Evolutionary conservation across 2,797 vertebrate genomes (phyloP).

Genomic region (Malurus splendens): DNA sequence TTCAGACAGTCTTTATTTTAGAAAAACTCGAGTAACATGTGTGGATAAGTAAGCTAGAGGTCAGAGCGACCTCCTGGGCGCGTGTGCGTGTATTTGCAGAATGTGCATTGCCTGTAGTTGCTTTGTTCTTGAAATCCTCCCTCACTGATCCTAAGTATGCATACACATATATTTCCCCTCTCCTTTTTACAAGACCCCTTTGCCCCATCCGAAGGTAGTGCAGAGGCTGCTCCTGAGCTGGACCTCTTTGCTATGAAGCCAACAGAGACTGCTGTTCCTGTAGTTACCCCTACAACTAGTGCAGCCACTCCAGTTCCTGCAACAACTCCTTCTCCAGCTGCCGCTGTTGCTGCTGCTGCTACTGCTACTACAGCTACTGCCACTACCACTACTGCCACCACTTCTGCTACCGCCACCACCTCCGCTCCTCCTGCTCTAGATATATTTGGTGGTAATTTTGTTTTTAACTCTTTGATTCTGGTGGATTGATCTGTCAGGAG

Average conservation of each 20-base stretch:
- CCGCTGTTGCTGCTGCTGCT: slow-evolving; percentile 74
- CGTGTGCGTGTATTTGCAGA: slow-evolving; percentile 12
- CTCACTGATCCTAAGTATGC: slow-evolving; percentile 63
- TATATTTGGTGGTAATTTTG: slow-evolving; percentile 97
- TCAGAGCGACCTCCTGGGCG: neutral
- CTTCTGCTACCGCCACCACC: slow-evolving; percentile 67
- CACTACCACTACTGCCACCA: slow-evolving; percentile 73
- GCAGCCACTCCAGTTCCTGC: slow-evolving; percentile 76
- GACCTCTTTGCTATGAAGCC: slow-evolving; percentile 99
- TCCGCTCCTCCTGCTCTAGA: slow-evolving; percentile 89
- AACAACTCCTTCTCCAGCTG: slow-evolving; percentile 80
- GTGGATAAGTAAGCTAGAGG: neutral
- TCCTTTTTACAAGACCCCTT: slow-evolving; percentile 92
- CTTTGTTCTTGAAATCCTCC: slow-evolving; percentile 60
- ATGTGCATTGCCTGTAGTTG: slow-evolving; percentile 51
- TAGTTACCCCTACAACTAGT: slow-evolving; percentile 85
- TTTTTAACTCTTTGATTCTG: slow-evolving; percentile 60
- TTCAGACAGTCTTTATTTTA: slow-evolving; percentile 7
- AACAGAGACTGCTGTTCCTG: slow-evolving; percentile 79
- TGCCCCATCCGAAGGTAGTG: slow-evolving; percentile 93
- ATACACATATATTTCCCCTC: slow-evolving; percentile 71
- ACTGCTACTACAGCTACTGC: slow-evolving; percentile 70
- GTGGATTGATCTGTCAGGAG: slow-evolving; percentile 50
- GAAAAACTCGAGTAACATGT: slow-evolving; percentile 9
- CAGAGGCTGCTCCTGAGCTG: slow-evolving; percentile 89